Evolutionary conservation across 2,797 vertebrate genomes (phyloP), one percentile per base, ranked within the genome.

Genomic region (Tokudaia tokunoshimensis): DNA sequence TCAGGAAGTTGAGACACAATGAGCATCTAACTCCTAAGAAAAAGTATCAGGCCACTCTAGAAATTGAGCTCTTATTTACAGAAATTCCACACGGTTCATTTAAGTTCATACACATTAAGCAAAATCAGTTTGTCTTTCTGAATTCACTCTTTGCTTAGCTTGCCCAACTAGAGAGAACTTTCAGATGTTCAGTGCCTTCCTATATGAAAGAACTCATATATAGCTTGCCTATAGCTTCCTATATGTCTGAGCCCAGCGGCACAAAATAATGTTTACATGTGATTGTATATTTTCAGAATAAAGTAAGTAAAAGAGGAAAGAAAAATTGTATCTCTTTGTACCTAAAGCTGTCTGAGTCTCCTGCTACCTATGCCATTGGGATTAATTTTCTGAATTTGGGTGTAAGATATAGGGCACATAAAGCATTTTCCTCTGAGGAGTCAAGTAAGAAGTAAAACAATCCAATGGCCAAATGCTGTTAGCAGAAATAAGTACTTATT

Each of bases 1-100:
- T 31, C 0, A 5, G 24, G 29, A 11, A 76, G 24, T 4, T 31
- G 26, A 55, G 65, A 15, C 0, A 26, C 1, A 22, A 12, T 0
- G 9, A 20, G 10, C 15, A 44, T 74, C 24, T 13, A 41, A 19
- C 41, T 92, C 55, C 50, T 20, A 74, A 91, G 57, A 85, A 86
- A 44, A 70, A 55, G 50, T 1, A 67, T 85, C 44, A 59, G 70
- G 41, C 22, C 44, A 3, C 3, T 2, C 0, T 8, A n/a, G 50
- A 94, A 79, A 80, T 0, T 44, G 47, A 61, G 22, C 8, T 31
- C 12, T 26, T 95, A 44, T 67, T 55, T 41, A 37, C 29, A 44
- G 81, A 44, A 88, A 78, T 83, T 37, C 63, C 74, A 70, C 0
- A 3, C 11, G 63, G 3, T 11, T 89, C 57, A 4, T 63, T 92